Evolutionary conservation across 2,797 vertebrate species (phyloP).

Genomic region (Syngnathus rostellatus): DNA sequence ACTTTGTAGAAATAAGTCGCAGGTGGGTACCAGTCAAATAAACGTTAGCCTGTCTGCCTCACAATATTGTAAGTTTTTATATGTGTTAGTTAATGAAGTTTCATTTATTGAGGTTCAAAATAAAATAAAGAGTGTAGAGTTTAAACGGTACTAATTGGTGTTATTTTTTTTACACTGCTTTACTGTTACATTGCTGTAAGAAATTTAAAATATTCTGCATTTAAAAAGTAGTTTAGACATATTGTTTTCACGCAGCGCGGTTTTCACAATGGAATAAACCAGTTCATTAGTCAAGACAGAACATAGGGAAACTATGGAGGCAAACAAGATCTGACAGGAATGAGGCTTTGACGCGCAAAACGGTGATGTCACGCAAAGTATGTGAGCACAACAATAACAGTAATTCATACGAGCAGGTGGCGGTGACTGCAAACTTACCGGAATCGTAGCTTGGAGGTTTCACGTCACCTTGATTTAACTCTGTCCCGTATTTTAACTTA

Average conservation of each 20-base stretch:
- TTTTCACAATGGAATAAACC: background rate
- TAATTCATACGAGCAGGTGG: conserved; percentile 32
- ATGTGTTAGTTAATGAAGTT: too few relatives aligned
- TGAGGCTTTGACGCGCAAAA: conserved; percentile 9
- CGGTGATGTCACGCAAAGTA: conserved; percentile 39
- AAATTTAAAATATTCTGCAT: background rate
- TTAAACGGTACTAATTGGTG: background rate
- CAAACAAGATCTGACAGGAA: conserved; percentile 54
- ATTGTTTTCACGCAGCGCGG: conserved; percentile 2
- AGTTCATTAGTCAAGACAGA: conserved; percentile 19
- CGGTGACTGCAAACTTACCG: conserved; percentile 71
- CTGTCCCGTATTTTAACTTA: conserved; percentile 97
- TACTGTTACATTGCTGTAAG: too few relatives aligned
- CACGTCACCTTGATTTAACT: conserved; percentile 96
- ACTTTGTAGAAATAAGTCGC: background rate
- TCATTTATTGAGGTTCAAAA: too few relatives aligned
- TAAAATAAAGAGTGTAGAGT: background rate
- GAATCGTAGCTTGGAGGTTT: conserved; percentile 98
- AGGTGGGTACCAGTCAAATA: background rate
- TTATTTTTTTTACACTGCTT: background rate
- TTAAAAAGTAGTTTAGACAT: background rate
- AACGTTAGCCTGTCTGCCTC: background rate
- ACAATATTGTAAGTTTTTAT: background rate
- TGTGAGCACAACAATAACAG: conserved; percentile 34
- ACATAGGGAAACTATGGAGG: conserved; percentile 20